Conservation (phyloP, 2,888 invertebrate species). For the Timema podura region DNA sequence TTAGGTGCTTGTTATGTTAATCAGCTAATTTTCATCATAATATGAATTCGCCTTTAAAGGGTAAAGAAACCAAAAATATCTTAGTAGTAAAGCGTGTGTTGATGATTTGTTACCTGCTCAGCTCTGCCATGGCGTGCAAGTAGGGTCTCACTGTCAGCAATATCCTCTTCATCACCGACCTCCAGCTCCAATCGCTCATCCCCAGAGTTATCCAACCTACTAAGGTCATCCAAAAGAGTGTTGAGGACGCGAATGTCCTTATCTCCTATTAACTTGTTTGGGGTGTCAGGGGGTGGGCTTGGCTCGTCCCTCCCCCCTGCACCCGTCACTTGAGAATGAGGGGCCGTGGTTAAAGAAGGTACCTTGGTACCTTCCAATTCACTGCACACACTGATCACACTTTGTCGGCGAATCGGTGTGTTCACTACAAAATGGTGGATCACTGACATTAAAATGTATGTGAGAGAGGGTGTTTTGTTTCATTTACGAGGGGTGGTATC, state of each 20-base stretch:
- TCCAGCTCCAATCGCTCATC: conserved; percentile 1
- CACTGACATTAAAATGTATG: conserved; percentile 21
- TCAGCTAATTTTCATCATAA: too few species aligned
- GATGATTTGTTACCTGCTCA: neutral
- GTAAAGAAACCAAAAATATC: too few species aligned
- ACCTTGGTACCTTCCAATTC: conserved; percentile 10
- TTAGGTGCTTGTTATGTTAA: too few species aligned
- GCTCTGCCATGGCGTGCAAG: conserved; percentile 1
- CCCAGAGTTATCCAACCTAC: conserved; percentile 34
- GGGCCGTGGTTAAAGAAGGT: conserved; percentile 27
- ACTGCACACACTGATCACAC: conserved; percentile 9
- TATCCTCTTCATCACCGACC: neutral
- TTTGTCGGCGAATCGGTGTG: conserved; percentile 6
- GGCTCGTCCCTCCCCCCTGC: conserved; percentile 19
- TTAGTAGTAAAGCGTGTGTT: too few species aligned
- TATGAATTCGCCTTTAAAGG: too few species aligned
- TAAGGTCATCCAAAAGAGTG: conserved; percentile 43
- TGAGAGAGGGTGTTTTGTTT: neutral
- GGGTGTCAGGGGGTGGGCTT: conserved; percentile 14
- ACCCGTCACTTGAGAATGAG: conserved; percentile 28
- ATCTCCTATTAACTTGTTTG: conserved; percentile 21
- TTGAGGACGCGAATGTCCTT: conserved; percentile 44
- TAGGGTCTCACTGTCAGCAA: neutral
- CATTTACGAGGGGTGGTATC: neutral
- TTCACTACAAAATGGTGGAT: conserved; percentile 5